Evolutionary conservation across 1,140 invertebrate species (phyloP).

Genomic region (Samia ricini): DNA sequence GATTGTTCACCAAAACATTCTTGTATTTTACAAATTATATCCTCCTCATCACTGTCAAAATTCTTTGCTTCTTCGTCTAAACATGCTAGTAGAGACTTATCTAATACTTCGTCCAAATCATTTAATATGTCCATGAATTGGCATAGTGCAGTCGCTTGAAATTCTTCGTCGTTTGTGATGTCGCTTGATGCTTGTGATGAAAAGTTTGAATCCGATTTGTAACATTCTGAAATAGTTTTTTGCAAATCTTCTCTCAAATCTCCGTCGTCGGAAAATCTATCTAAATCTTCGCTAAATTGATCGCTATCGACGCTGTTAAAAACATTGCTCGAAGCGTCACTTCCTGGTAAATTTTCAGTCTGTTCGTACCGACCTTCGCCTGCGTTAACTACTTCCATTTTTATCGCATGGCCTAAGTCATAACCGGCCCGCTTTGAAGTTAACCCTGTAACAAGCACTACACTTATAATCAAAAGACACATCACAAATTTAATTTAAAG

Average conservation of each 20-base stretch:
- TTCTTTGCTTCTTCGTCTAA: constrained; percentile 56
- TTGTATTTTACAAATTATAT: constrained; percentile 65
- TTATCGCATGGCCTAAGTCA: constrained; percentile 69
- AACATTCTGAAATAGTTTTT: constrained; percentile 65
- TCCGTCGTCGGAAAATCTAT: constrained; percentile 57
- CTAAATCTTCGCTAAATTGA: constrained; percentile 51
- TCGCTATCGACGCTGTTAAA: constrained; percentile 56
- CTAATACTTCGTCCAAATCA: constrained; percentile 74
- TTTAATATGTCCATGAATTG: constrained; percentile 77
- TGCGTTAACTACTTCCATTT: constrained; percentile 66
- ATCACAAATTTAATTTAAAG: constrained; percentile 15
- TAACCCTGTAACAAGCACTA: constrained; percentile 55
- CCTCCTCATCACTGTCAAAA: constrained; percentile 66
- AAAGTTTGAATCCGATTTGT: constrained; percentile 66
- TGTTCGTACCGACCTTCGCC: constrained; percentile 62
- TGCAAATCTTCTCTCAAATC: constrained; percentile 66
- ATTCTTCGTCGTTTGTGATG: constrained; percentile 68
- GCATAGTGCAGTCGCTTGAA: constrained; percentile 68
- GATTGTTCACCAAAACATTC: constrained; percentile 49
- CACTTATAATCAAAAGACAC: constrained; percentile 17
- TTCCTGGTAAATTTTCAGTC: constrained; percentile 53
- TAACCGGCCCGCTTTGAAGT: constrained; percentile 48
- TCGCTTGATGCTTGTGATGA: constrained; percentile 60
- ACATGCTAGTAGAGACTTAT: constrained; percentile 68
- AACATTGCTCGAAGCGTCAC: constrained; percentile 56